These are phyloP conservation scores for Camarhynchus parvulus DNA, from an alignment of 2,113 vertebrate species.

Conservation along the genomic window DNA sequence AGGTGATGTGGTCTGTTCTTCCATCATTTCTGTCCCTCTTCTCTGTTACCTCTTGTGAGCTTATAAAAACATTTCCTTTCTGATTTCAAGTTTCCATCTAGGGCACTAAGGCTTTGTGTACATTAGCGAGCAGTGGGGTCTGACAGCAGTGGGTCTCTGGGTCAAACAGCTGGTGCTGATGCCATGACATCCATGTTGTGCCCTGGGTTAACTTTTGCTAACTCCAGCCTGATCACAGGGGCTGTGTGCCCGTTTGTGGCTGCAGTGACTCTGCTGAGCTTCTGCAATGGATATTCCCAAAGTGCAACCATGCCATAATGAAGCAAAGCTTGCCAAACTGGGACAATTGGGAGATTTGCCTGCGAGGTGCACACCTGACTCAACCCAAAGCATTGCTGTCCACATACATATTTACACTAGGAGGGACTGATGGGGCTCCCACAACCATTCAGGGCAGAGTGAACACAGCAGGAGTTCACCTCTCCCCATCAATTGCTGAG, in stretches of 20 bases:
- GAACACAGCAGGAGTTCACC: neutral
- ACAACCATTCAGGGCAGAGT: neutral
- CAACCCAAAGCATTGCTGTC: neutral
- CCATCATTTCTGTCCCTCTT: neutral
- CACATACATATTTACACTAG: neutral
- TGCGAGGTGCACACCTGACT: neutral
- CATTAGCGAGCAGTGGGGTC: neutral
- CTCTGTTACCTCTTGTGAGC: neutral
- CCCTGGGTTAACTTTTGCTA: fast-evolving
- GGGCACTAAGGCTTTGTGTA: neutral
- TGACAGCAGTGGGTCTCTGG: neutral
- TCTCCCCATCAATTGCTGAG: neutral
- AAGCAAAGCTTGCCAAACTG: neutral
- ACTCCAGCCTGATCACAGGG: neutral
- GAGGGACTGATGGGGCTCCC: neutral
- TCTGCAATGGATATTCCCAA: neutral
- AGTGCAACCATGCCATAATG: neutral
- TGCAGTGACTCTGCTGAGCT: neutral
- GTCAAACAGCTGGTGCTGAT: neutral
- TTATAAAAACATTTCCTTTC: neutral
- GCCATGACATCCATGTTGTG: neutral
- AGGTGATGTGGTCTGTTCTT: neutral
- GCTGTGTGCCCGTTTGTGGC: neutral
- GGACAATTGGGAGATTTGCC: fast-evolving
- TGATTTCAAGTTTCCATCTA: neutral